Evolutionary conservation across 2,797 vertebrate genomes (phyloP).

Genomic region (Podarcis lilfordi): DNA sequence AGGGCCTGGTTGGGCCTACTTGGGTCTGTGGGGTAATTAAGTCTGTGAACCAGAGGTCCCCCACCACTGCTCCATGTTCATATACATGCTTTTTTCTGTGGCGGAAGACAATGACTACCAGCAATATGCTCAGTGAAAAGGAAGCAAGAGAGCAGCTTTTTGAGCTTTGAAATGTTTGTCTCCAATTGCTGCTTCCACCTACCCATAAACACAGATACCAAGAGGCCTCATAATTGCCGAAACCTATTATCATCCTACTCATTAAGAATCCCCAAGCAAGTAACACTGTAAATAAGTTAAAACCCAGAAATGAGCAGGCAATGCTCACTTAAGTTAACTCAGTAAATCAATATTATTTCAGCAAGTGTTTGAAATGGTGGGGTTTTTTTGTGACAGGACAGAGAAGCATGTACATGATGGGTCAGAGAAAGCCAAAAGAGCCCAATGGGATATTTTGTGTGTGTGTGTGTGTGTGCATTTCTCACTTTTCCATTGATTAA

Average conservation of each 20-base stretch:
- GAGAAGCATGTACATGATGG: constrained; percentile 30
- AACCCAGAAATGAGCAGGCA: constrained; percentile 57
- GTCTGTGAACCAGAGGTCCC: not conserved
- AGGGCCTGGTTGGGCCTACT: no score
- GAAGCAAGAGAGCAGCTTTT: constrained; percentile 11
- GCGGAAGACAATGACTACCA: not conserved
- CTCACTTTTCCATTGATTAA: not conserved
- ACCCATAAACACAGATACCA: constrained; percentile 60
- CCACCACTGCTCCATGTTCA: not conserved
- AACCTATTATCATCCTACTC: constrained; percentile 57
- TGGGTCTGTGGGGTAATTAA: no score
- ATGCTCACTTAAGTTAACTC: constrained; percentile 56
- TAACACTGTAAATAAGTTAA: constrained; percentile 71
- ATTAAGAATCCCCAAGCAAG: constrained; percentile 57
- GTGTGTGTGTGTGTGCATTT: not conserved
- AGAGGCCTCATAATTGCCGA: constrained; percentile 68
- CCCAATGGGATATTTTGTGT: constrained; percentile 22
- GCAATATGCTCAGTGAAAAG: not conserved
- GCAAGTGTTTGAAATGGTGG: constrained; percentile 55
- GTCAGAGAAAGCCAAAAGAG: constrained; percentile 1
- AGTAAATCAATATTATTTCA: constrained; percentile 69
- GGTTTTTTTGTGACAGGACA: constrained; percentile 36
- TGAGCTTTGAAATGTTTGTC: not conserved
- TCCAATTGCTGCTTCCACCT: constrained; percentile 56
- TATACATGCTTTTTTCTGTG: not conserved